phyloP scores from a whole-genome alignment of 2,113 vertebrate species.

The Tetraodon nigroviridis region DNA sequence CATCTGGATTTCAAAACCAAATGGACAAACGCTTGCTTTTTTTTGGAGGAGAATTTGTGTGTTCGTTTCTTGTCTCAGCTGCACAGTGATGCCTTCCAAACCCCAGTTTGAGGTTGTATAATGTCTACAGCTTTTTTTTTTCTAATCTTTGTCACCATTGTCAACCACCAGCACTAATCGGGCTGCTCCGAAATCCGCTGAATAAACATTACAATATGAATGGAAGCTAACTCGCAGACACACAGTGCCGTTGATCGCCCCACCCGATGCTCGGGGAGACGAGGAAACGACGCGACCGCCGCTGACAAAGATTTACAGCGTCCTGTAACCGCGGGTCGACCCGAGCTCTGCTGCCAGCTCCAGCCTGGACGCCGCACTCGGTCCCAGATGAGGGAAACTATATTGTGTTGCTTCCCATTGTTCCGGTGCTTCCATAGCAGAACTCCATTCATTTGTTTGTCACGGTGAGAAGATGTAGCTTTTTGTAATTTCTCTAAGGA shows the following conservation, averaged over 20 bases:
- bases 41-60: too few species aligned
- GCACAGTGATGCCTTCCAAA: too few species aligned
- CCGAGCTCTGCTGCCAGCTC: too few species aligned
- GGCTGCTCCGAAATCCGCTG: conserved; percentile 49
- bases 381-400: too few species aligned
- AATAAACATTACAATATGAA: conserved; percentile 63
- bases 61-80: too few species aligned
- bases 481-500: conserved; percentile 17
- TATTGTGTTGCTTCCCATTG: conserved; percentile 4
- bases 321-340: too few species aligned
- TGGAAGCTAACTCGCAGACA: conserved; percentile 34
- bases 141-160: too few species aligned
- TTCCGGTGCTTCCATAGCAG: conserved; percentile 28
- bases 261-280: conserved; percentile 23
- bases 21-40: too few species aligned
- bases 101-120: too few species aligned
- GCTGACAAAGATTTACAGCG: background rate
- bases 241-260: conserved; percentile 37
- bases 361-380: too few species aligned
- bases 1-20: too few species aligned
- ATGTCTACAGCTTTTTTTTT: too few species aligned
- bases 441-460: conserved; percentile 7
- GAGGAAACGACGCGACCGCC: background rate
- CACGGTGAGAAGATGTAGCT: conserved; percentile 21
- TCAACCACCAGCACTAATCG: conserved; percentile 7